phyloP scores from a whole-genome alignment of 2,113 vertebrate species.

The Otis tarda region DNA sequence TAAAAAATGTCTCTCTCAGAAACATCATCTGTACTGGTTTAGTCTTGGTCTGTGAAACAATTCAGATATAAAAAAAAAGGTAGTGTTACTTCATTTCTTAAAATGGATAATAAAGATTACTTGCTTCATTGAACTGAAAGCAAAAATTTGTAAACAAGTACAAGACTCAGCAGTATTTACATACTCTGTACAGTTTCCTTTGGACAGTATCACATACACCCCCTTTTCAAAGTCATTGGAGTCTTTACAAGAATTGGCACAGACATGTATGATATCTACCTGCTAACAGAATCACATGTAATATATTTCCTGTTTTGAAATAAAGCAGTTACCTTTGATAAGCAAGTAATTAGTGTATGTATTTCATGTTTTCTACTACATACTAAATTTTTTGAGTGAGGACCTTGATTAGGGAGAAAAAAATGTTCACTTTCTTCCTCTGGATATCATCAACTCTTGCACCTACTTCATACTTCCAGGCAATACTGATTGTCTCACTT shows the following conservation, averaged over 20 bases:
- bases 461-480: neutral
- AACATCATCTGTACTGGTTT: conserved; percentile 86
- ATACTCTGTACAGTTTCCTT: neutral
- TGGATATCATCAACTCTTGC: neutral
- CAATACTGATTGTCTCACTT: neutral
- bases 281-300: neutral
- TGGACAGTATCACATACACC: too few species aligned
- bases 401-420: too few species aligned
- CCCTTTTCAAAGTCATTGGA: neutral
- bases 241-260: neutral
- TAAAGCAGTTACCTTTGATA: neutral
- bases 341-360: neutral
- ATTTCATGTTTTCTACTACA: neutral
- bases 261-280: neutral
- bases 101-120: neutral
- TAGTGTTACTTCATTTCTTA: neutral
- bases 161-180: neutral
- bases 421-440: neutral
- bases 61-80: neutral
- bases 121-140: neutral
- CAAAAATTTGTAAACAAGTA: neutral
- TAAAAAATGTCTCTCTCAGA: conserved; percentile 65
- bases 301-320: neutral
- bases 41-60: conserved; percentile 71
- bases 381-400: neutral